Evolutionary conservation across 2,113 vertebrate species (phyloP).

Genomic region (Brachypodius melanocephalos): DNA sequence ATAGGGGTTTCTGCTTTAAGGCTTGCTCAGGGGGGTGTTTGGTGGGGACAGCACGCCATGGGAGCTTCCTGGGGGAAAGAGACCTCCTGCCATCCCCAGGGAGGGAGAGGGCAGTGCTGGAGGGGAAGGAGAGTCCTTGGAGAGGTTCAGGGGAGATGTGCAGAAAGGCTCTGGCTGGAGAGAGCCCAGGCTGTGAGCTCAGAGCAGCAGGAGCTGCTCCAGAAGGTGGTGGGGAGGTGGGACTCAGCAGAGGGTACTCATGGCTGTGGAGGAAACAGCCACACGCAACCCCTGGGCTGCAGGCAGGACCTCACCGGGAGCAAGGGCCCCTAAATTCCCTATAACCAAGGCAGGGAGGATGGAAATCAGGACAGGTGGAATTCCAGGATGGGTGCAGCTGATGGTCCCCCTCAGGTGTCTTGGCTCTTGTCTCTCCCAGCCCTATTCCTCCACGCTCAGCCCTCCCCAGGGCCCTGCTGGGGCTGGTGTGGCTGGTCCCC

Average conservation of each 20-base stretch:
- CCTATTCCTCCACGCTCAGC: background rate
- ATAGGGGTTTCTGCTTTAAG: no score
- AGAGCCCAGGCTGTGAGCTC: background rate
- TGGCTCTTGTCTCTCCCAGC: background rate
- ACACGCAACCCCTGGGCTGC: background rate
- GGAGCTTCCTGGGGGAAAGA: background rate
- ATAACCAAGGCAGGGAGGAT: background rate
- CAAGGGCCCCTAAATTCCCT: background rate
- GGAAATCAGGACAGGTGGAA: background rate
- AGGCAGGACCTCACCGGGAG: no score
- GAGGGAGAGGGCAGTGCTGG: background rate
- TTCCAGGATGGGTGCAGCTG: background rate
- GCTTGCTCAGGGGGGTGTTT: background rate
- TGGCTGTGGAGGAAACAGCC: background rate
- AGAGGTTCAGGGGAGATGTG: background rate
- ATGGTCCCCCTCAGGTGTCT: background rate
- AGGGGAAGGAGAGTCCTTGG: background rate
- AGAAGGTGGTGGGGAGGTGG: background rate
- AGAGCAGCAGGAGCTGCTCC: background rate
- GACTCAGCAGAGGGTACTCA: rapidly evolving
- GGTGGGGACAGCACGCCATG: rapidly evolving
- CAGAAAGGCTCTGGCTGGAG: background rate
- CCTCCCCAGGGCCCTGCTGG: background rate
- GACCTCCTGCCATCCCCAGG: background rate
- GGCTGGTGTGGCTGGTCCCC: rapidly evolving